Conservation (phyloP, 2,797 vertebrate species). For the Cyprinella venusta region DNA sequence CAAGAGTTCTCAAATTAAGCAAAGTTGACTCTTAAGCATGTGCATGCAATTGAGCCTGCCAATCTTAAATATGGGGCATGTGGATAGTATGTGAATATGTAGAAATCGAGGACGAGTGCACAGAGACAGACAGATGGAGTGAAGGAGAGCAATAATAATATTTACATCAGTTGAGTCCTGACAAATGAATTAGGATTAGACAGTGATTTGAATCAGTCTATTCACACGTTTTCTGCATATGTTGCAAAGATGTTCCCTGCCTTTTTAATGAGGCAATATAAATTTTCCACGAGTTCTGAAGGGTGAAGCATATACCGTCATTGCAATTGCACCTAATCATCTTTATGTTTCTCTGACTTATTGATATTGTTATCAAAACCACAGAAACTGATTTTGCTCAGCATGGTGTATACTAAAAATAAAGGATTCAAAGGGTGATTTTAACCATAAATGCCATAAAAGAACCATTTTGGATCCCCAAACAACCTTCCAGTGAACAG, state of each 20-base stretch:
- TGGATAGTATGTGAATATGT: conserved; percentile 64
- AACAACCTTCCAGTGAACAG: no score
- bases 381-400: not conserved
- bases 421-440: no score
- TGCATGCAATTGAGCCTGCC: conserved; percentile 81
- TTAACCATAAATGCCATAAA: no score
- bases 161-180: conserved; percentile 38
- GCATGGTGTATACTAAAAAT: not conserved
- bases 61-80: conserved; percentile 75
- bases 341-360: not conserved
- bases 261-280: not conserved
- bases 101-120: not conserved
- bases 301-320: not conserved
- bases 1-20: conserved; percentile 75
- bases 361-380: not conserved
- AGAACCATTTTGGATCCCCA: no score
- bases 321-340: not conserved
- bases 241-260: not conserved
- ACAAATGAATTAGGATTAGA: conserved; percentile 24
- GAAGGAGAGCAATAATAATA: conserved; percentile 12
- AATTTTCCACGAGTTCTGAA: not conserved
- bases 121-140: conserved; percentile 2
- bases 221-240: conserved; percentile 29
- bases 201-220: conserved; percentile 5
- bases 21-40: conserved; percentile 73